Percentiles rank a stretch among this genome's conserved stretches.
Evolutionary conservation across 1,140 invertebrate species (phyloP).

Genomic region (Manduca sexta): DNA sequence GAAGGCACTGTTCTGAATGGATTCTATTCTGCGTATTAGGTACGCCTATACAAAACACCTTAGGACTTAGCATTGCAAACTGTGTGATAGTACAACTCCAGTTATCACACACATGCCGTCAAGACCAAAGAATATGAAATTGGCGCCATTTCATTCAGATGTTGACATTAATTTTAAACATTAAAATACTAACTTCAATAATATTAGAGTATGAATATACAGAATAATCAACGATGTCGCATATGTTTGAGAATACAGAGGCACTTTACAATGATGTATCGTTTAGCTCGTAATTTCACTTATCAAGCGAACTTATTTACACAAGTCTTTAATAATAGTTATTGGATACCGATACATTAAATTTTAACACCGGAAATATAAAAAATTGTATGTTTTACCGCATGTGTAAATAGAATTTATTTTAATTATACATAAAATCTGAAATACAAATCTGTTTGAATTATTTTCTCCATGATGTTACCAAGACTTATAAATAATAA

Average conservation of each 20-base stretch:
- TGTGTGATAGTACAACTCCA: conserved; percentile 34
- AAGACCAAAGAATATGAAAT: too few species aligned
- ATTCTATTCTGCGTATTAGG: conserved; percentile 3
- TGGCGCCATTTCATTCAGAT: too few species aligned
- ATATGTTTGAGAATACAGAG: conserved; percentile 20
- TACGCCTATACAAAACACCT: neutral
- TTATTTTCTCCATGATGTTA: conserved; percentile 19
- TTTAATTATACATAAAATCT: neutral
- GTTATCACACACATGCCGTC: conserved; percentile 13
- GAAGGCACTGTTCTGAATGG: conserved; percentile 47
- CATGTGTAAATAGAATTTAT: neutral
- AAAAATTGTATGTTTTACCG: conserved; percentile 10
- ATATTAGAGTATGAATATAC: neutral
- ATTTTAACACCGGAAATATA: conserved; percentile 1
- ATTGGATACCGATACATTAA: too few species aligned
- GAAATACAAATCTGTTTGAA: neutral
- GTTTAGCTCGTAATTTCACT: conserved; percentile 14
- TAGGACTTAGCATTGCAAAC: conserved; percentile 1
- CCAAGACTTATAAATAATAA: conserved; percentile 30
- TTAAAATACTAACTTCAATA: too few species aligned
- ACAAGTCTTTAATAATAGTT: conserved; percentile 1
- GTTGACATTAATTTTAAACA: too few species aligned
- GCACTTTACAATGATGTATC: conserved; percentile 29
- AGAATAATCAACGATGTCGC: conserved; percentile 13
- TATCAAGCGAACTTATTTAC: conserved; percentile 18